Conservation (phyloP, 2,113 vertebrate genomes). For the Ovis aries region DNA sequence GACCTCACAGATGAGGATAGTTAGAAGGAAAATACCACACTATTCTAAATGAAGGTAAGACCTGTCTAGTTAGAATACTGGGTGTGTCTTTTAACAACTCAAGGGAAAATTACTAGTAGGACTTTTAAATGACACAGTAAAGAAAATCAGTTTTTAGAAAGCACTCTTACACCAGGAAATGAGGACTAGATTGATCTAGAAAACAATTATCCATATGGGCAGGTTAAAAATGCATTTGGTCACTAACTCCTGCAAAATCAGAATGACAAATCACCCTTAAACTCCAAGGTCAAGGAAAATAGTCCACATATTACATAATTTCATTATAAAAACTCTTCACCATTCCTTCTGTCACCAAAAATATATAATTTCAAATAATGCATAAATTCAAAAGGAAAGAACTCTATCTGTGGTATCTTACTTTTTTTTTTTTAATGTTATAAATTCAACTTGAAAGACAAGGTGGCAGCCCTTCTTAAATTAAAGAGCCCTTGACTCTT, state of each 20-base stretch:
- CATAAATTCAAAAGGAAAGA: neutral
- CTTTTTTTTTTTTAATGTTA: neutral
- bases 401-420: neutral
- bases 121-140: neutral
- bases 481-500: neutral
- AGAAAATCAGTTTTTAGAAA: neutral
- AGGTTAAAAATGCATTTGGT: neutral
- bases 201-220: neutral
- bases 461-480: neutral
- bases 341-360: neutral
- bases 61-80: neutral
- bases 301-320: neutral
- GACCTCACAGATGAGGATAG: neutral
- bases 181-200: neutral
- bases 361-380: neutral
- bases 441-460: neutral
- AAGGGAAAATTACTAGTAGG: neutral
- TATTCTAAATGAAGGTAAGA: neutral
- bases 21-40: neutral
- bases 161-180: neutral
- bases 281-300: neutral
- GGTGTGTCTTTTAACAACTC: neutral
- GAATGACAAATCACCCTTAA: neutral
- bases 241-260: neutral
- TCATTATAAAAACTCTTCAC: neutral